Conservation (phyloP, 2,113 vertebrate genomes). For the Eira barbara region DNA sequence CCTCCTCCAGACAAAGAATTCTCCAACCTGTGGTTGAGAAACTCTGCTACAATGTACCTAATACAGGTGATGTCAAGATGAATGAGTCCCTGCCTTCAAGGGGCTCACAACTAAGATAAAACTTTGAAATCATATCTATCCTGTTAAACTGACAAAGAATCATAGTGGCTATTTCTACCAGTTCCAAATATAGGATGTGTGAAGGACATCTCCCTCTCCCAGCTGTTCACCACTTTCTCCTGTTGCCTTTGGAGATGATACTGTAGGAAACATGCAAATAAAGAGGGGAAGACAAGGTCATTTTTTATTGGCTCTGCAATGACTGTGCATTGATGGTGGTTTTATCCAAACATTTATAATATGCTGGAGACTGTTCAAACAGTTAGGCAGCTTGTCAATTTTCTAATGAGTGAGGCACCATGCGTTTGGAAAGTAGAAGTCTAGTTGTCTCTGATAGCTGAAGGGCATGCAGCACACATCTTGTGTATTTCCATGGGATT, state of each 20-base stretch:
- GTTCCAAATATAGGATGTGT: constrained; percentile 42
- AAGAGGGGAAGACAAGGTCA: constrained; percentile 38
- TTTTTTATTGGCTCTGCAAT: constrained; percentile 41
- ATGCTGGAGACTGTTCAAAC: constrained; percentile 43
- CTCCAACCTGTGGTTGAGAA: neutral
- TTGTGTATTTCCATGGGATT: neutral
- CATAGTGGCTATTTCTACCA: neutral
- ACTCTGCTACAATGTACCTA: neutral
- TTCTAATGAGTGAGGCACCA: neutral
- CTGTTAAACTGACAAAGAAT: neutral
- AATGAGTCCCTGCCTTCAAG: neutral
- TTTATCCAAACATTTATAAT: constrained; percentile 46
- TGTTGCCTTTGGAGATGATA: constrained; percentile 45
- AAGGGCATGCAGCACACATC: neutral
- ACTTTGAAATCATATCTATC: neutral
- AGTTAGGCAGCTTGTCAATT: constrained; percentile 49
- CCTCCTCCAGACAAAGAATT: neutral
- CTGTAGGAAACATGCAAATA: constrained; percentile 6
- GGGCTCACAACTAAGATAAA: neutral
- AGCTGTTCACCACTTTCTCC: constrained; percentile 50
- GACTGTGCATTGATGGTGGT: neutral
- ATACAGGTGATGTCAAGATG: neutral
- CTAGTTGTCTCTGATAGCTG: neutral
- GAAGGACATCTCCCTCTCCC: constrained; percentile 29
- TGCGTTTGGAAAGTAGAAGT: neutral